Evolutionary conservation across 1,140 invertebrate genomes (phyloP), one percentile per base, ranked within the genome.

Genomic region (Pantala flavescens): DNA sequence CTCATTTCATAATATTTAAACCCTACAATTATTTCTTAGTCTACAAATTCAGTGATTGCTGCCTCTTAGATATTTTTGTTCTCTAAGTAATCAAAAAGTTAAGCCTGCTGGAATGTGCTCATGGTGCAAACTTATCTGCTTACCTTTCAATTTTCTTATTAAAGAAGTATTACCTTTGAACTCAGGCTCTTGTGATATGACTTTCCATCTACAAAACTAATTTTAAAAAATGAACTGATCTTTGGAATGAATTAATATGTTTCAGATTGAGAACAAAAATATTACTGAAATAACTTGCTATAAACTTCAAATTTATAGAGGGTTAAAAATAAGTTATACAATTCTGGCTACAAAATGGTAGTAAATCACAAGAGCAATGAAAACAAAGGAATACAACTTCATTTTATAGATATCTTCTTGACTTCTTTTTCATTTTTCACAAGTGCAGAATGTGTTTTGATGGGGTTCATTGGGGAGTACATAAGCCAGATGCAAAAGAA

Each of bases 361-460:
- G 12, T 3, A 63, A 63, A 63, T 63, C 49, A 63, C n/a, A 63
- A 63, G 49, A 21, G 49, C 49, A 19, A 63, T 63, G 49, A 63
- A 16, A 63, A 63, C 49, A 19, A 63, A 19, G 49, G 12, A 3
- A 63, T 36, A 9, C 49, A 63, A 63, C n/a, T 63, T 63, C 14
- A 63, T 63, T 63, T 3, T 3, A 1, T 7, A 19, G 2, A 63
- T 19, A 63, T 63, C 49, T 21, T 63, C n/a, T 63, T 16, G n/a
- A 63, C n/a, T 19, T 63, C n/a, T 63, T 63, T 21, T 21, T 19
- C n/a, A 19, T 63, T 63, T 63, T 63, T 63, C 49, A 12, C 11
- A 73, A 76, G 75, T 76, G 75, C 75, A 76, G 75, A 76, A 76
- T 72, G 75, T 76, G 73, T 74, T 75, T 71, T 24, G 24, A 63